Conservation (phyloP, 2,888 invertebrate genomes). For the Calameuta pallipes region DNA sequence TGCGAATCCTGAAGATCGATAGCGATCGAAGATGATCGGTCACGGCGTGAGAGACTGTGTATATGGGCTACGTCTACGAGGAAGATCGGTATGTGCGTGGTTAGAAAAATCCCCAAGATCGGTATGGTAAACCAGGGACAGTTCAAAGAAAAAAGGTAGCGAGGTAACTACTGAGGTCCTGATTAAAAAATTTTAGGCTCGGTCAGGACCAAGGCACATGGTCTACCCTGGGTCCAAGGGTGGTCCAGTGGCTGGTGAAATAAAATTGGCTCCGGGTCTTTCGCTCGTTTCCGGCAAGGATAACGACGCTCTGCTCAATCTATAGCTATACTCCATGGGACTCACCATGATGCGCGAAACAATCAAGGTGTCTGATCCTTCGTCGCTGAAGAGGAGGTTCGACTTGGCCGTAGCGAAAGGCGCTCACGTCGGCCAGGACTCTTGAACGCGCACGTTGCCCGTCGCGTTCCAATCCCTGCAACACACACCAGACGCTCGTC, state of each 20-base stretch:
- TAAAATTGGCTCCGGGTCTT: too few species aligned
- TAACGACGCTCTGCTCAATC: neutral
- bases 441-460: constrained; percentile 64
- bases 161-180: too few species aligned
- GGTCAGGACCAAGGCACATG: too few species aligned
- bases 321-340: constrained; percentile 26
- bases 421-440: constrained; percentile 66
- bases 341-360: constrained; percentile 62
- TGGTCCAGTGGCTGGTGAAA: too few species aligned
- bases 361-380: constrained; percentile 59
- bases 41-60: constrained; percentile 38
- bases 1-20: constrained; percentile 24
- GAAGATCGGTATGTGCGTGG: too few species aligned
- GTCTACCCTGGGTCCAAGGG: too few species aligned
- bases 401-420: constrained; percentile 54
- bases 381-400: constrained; percentile 56
- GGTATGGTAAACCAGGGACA: too few species aligned
- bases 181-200: too few species aligned
- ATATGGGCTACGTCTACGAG: too few species aligned
- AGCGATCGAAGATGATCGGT: constrained; percentile 37
- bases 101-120: too few species aligned
- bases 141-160: too few species aligned
- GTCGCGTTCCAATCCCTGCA: constrained; percentile 66
- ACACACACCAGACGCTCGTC: constrained; percentile 44
- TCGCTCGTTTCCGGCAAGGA: too few species aligned